Conservation (phyloP, 2,888 invertebrate genomes). For the Strigamia maritima region DNA sequence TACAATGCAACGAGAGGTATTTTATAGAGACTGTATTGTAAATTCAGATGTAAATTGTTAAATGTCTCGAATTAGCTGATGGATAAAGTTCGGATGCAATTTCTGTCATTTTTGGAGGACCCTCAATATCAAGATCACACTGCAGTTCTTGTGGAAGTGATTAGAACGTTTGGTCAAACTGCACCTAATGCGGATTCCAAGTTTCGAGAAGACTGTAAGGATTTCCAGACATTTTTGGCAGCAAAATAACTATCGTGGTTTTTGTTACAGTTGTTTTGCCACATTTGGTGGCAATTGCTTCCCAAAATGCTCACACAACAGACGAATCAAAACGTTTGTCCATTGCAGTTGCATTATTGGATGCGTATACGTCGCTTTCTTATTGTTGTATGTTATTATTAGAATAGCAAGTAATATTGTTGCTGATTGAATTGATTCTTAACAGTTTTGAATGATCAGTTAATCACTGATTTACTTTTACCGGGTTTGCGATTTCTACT, state of each 20-base stretch:
- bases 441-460: slow-evolving; percentile 52
- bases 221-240: slow-evolving; percentile 34
- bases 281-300: slow-evolving; percentile 60
- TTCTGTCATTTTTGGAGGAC: slow-evolving; percentile 54
- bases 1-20: slow-evolving; percentile 54
- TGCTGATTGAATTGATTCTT: too few species aligned
- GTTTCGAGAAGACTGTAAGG: slow-evolving; percentile 63
- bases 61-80: slow-evolving; percentile 48
- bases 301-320: slow-evolving; percentile 58
- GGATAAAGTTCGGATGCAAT: slow-evolving; percentile 54
- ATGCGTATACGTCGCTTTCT: slow-evolving; percentile 61
- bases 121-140: slow-evolving; percentile 51
- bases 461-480: slow-evolving; percentile 52
- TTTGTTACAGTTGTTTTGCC: slow-evolving; percentile 61
- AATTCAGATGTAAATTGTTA: neutral
- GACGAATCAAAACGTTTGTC: slow-evolving; percentile 60
- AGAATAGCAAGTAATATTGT: too few species aligned
- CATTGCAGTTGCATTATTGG: slow-evolving; percentile 62
- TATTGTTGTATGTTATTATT: slow-evolving; percentile 53
- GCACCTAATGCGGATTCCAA: slow-evolving; percentile 60
- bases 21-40: slow-evolving; percentile 35
- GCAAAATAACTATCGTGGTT: slow-evolving; percentile 26
- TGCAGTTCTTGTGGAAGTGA: slow-evolving; percentile 59
- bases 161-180: slow-evolving; percentile 61
- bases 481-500: slow-evolving; percentile 52